Evolutionary conservation across 2,797 vertebrate genomes (phyloP), one percentile per base, ranked within the genome.

Genomic region (Dipus sagitta): DNA sequence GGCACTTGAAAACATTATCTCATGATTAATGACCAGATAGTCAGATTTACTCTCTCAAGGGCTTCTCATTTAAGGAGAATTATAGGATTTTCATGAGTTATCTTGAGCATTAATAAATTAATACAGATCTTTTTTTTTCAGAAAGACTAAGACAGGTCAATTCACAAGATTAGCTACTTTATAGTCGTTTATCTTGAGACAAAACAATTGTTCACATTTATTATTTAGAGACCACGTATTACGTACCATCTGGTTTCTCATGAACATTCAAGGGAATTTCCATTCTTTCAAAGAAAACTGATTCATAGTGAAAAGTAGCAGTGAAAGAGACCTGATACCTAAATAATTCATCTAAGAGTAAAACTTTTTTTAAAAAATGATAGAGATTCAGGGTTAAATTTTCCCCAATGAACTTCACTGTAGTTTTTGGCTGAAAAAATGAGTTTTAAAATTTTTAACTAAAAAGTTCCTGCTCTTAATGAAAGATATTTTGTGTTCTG

Each of bases 61-160:
- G 67, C 30, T 89, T 92, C 93, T 95, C 38, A 67, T 85, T 95
- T 92, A 93, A 78, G 60, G 47, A 78, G 82, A 95, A 88, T 90
- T 78, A 94, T 67, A 86, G n/a, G 38, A 75, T 90, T 96, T 94
- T 92, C 30, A 14, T 87, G 24, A 85, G 52, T 34, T 58, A 74
- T 52, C 72, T 83, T 60, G 30, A 82, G 75, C 81, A 89, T 86
- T 92, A 90, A 92, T 81, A 91, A 87, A 83, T 93, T 88, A 89
- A 64, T 68, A 58, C 28, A 94, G 26, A 4, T 24, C 32, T 58
- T 74, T 52, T 85, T 77, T 58, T 93, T 88, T 77, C 71, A 85
- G 65, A 77, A 93, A 86, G 65, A 23, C 54, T 64, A 9, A 95
- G 34, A 67, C 64, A 92, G 64, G 81, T 91, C 42, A 87, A 21